phyloP scores from a whole-genome alignment of 2,888 invertebrate genomes.

The Prenolepis imparis region DNA sequence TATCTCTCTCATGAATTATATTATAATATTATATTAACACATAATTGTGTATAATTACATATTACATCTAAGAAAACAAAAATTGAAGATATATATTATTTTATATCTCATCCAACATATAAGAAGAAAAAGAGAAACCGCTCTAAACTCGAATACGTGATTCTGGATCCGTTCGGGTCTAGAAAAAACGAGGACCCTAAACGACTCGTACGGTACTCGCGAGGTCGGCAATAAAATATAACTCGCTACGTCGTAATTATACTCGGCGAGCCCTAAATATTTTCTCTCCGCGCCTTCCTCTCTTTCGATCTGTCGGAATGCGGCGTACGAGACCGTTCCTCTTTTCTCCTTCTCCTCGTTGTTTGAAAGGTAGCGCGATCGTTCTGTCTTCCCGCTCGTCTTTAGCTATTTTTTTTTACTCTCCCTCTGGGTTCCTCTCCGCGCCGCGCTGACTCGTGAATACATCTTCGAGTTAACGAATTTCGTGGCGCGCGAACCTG shows the following conservation, averaged over 20 bases:
- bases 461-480: slow-evolving; percentile 73
- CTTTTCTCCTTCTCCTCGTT: slow-evolving; percentile 51
- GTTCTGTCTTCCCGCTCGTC: slow-evolving; percentile 17
- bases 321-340: slow-evolving; percentile 38
- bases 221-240: slow-evolving; percentile 67
- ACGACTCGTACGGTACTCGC: slow-evolving; percentile 57
- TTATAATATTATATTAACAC: background rate
- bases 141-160: background rate
- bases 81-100: no score
- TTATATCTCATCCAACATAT: background rate
- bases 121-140: background rate
- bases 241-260: slow-evolving; percentile 64
- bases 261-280: slow-evolving; percentile 69
- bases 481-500: slow-evolving; percentile 64
- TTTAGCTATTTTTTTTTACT: slow-evolving; percentile 24
- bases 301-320: slow-evolving; percentile 69
- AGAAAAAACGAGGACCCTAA: slow-evolving; percentile 24
- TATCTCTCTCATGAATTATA: background rate
- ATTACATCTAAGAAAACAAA: background rate
- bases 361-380: slow-evolving; percentile 56
- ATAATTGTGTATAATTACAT: background rate
- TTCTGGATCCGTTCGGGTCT: background rate
- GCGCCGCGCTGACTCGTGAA: slow-evolving; percentile 33
- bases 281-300: slow-evolving; percentile 65
- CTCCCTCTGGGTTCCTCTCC: background rate